Base-by-base conservation (phyloP, 1,140 invertebrate genomes). In the Macrosteles quadrilineatus region DNA sequence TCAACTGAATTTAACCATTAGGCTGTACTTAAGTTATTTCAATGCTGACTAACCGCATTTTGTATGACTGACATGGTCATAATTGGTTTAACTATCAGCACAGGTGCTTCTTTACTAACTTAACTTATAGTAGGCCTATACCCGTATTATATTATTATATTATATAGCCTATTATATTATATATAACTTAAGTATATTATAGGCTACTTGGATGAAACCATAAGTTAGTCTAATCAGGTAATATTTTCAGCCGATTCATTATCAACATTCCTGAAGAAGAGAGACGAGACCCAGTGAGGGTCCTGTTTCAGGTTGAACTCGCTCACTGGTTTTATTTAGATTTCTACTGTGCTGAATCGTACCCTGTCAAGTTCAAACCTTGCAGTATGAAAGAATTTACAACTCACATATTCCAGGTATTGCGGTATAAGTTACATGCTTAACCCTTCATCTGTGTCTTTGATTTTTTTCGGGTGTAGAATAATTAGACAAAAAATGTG, bases 261-360 rank as follows among this genome's bases (percentile, higher is more conserved):
- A 95, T 98, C 62, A 97, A 97, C 81, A 87, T 98, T 43, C 95
- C 96, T 21, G 91, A 93, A 77, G 91, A 95, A 80, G 95, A 98
- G 75, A 84, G 94, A 57, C 88, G 91, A 72, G 92, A 98, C 80
- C 80, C 95, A 40, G 91, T 97, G 32, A 81, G 96, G 72, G 90
- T 98, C 77, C 98, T 94, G 80, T 98, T 98, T 81, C 95, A 98
- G 88, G 94, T 98, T 71, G 97, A 99, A 82, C 78, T 96, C 59
- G 97, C 97, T 11, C 95, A 98, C 83, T 98, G 97, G 97, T 98
- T 97, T 83, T 98, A 98, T 78, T 83, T 98, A 73, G 97, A 99
- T 80, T 97, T 96, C 82, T 97, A 96, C 80, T 93, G 92, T 76
- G 87, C 86, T 71, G 86, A 90, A 72, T 81, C 81, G 71, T 27